Percentiles rank a stretch among this genome's conserved stretches.
These are phyloP conservation scores for Rhagoletis pomonella DNA, from an alignment of 1,140 invertebrate genomes.

Conservation along the genomic window DNA sequence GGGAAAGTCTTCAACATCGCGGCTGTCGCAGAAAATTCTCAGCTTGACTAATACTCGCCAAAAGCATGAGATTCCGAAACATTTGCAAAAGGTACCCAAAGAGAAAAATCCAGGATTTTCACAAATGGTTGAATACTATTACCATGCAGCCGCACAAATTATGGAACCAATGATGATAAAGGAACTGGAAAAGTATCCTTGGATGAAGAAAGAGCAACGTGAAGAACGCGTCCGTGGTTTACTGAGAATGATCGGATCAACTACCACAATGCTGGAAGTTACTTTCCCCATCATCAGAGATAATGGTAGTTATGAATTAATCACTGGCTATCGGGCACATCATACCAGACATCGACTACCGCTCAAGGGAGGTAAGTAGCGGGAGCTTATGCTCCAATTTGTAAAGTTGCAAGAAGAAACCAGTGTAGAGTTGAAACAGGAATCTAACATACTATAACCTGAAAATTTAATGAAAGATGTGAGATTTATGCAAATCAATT, in stretches of 20 bases:
- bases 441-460: too few relatives aligned
- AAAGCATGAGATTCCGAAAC: constrained; percentile 78
- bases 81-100: constrained; percentile 77
- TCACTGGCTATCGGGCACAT: constrained; percentile 88
- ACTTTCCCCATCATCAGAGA: constrained; percentile 87
- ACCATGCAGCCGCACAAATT: constrained; percentile 80
- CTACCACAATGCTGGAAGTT: constrained; percentile 84
- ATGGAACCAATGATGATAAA: constrained; percentile 81
- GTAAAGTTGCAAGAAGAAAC: too few relatives aligned
- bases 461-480: too few relatives aligned
- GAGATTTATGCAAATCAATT: too few relatives aligned
- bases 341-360: constrained; percentile 88
- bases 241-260: constrained; percentile 83
- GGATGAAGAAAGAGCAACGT: constrained; percentile 80
- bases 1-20: not conserved
- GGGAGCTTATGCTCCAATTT: not conserved
- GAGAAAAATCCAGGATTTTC: constrained; percentile 82
- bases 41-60: not conserved
- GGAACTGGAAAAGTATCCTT: constrained; percentile 77
- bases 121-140: constrained; percentile 84
- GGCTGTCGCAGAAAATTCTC: not conserved
- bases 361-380: constrained; percentile 82
- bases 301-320: constrained; percentile 85
- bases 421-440: too few relatives aligned
- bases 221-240: constrained; percentile 81